Conservation (phyloP, 2,797 vertebrate genomes). For the Cossypha heuglini region DNA sequence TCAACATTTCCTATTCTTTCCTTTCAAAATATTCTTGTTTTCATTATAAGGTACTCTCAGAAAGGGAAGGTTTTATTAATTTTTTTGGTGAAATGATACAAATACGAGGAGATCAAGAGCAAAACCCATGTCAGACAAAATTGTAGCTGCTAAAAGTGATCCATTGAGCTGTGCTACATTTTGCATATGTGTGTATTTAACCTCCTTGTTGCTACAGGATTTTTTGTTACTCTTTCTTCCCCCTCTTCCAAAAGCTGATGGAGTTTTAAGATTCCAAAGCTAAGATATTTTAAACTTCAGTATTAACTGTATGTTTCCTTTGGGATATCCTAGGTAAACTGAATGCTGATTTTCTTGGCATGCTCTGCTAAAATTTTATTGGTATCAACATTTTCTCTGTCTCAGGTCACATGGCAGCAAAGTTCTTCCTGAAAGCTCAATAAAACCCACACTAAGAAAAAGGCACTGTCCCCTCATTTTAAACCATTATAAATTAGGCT, state of each 20-base stretch:
- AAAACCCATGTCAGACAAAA: constrained; percentile 6
- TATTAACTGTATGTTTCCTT: constrained; percentile 50
- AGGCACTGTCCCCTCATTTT: neutral
- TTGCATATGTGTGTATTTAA: constrained; percentile 47
- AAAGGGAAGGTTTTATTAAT: constrained; percentile 42
- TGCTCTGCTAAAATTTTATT: constrained; percentile 29
- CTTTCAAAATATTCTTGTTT: constrained; percentile 68
- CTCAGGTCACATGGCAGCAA: constrained; percentile 1
- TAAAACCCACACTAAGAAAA: constrained; percentile 7
- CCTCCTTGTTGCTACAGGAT: constrained; percentile 20
- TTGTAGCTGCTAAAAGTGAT: neutral
- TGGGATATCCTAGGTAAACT: constrained; percentile 57
- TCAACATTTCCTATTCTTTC: constrained; percentile 65
- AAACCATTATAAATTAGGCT: neutral
- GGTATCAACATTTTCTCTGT: constrained; percentile 46
- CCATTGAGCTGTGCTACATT: neutral
- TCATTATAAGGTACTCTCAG: constrained; percentile 40
- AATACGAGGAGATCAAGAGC: constrained; percentile 13
- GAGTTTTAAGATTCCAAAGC: constrained; percentile 53
- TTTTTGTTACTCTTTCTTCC: constrained; percentile 44
- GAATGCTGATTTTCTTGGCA: constrained; percentile 55
- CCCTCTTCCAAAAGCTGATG: constrained; percentile 16
- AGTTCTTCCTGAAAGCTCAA: constrained; percentile 23
- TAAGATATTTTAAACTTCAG: constrained; percentile 58
- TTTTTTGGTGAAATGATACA: neutral